Conservation (phyloP, 2,888 invertebrate genomes). For the Alloplasta piceator region DNA sequence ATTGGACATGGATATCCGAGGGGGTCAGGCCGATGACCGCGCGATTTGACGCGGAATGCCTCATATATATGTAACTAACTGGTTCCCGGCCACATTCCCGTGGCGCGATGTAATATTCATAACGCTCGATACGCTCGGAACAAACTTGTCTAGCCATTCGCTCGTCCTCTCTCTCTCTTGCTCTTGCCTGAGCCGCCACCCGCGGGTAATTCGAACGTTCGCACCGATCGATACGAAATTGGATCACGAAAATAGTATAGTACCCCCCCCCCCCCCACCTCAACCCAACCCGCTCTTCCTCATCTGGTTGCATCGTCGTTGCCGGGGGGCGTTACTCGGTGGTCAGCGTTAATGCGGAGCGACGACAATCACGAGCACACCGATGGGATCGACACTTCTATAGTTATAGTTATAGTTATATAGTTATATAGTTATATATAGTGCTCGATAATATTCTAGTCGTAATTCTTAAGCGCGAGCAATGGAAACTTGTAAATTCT, state of each 20-base stretch:
- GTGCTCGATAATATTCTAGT: neutral
- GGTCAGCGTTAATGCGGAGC: conserved; percentile 20
- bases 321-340: conserved; percentile 19
- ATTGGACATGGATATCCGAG: no score
- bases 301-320: conserved; percentile 39
- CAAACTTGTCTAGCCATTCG: conserved; percentile 59
- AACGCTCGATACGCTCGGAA: conserved; percentile 64
- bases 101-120: conserved; percentile 65
- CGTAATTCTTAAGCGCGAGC: neutral
- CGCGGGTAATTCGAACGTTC: conserved; percentile 60
- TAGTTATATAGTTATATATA: neutral
- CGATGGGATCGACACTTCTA: neutral
- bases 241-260: conserved; percentile 60
- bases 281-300: conserved; percentile 35
- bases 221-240: conserved; percentile 63
- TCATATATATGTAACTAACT: conserved; percentile 14
- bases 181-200: conserved; percentile 26
- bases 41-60: no score
- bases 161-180: conserved; percentile 22
- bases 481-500: conserved; percentile 1
- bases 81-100: conserved; percentile 46
- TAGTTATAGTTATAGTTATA: neutral
- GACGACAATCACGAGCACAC: conserved; percentile 29
- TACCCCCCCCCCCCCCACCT: conserved; percentile 7
- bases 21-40: no score